phyloP scores from a whole-genome alignment of 2,797 vertebrate species.

The Aselliscus stoliczkanus region DNA sequence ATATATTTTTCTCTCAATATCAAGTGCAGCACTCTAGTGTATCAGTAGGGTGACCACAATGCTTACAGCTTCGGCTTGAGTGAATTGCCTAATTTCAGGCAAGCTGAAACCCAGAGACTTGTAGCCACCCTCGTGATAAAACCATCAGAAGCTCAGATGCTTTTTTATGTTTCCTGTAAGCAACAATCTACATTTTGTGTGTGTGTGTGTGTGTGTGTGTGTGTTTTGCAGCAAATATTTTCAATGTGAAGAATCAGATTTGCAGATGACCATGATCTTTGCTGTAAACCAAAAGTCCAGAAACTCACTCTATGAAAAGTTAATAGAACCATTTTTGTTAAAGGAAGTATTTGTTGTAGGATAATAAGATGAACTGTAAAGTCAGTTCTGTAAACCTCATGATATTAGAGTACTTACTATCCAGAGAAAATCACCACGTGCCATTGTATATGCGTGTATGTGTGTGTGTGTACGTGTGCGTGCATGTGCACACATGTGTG shows the following conservation, averaged over 20 bases:
- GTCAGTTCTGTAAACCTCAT: background rate
- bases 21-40: background rate
- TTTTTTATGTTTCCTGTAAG: background rate
- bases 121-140: background rate
- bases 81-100: background rate
- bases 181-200: background rate
- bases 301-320: background rate
- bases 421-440: background rate
- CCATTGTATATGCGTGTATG: background rate
- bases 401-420: background rate
- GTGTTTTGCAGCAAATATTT: background rate
- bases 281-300: background rate
- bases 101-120: background rate
- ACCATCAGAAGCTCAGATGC: background rate
- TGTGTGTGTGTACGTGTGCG: rapidly evolving
- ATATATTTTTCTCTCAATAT: background rate
- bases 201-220: background rate
- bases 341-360: background rate
- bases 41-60: background rate
- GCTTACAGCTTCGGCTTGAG: background rate
- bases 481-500: too few relatives aligned
- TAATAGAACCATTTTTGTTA: background rate
- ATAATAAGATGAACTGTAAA: background rate
- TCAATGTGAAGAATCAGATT: constrained; percentile 25
- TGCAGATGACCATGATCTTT: background rate